Base-by-base conservation (phyloP, 2,113 vertebrate species). In the Verasper variegatus region DNA sequence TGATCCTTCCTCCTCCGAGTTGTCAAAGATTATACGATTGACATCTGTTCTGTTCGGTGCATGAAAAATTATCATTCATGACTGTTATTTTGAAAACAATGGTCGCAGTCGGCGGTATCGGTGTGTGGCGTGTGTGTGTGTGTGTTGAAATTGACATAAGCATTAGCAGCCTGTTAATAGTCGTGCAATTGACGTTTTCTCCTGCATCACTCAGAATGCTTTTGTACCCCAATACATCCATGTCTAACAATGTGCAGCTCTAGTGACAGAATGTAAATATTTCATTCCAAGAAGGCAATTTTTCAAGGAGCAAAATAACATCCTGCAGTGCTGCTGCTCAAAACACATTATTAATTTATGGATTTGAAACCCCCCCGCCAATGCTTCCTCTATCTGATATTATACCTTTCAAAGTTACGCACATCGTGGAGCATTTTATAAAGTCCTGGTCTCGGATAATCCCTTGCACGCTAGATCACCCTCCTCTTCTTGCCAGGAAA, bases 311-410 rank as follows among this genome's bases (percentile, higher is more conserved):
- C 75, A 71, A 87, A 90, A 85, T 88, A 63, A 82, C 81, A 83
- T 91, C 86, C 87, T 64, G 80, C 89, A 80, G 76, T 76, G 51
- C 51, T 20, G 84, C 88, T 83, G 86, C 90, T 93, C 89, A 78
- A 90, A 92, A 89, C 88, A 81, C 90, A 94, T 94, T 90, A 95
- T 93, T 95, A 89, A 93, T 94, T 92, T 92, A 94, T 91, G 71
- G 82, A 79, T 78, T 65, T 89, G 89, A 91, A 94, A 89, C 79
- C 77, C 81, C 79, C 77, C 81, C 83, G 88, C 89, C 84, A 89
- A 80, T 83, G 87, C 86, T 84, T 89, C 81, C 78, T 81, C 87
- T 82, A 72, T 91, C 90, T 91, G 85, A 91, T 93, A 86, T 86
- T 77, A 71, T 85, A 91, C 91, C 90, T 91, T 86, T 91, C 83